These are phyloP conservation scores for Sarcophaga peregrina DNA, from an alignment of 1,140 invertebrate species.

Conservation along the genomic window DNA sequence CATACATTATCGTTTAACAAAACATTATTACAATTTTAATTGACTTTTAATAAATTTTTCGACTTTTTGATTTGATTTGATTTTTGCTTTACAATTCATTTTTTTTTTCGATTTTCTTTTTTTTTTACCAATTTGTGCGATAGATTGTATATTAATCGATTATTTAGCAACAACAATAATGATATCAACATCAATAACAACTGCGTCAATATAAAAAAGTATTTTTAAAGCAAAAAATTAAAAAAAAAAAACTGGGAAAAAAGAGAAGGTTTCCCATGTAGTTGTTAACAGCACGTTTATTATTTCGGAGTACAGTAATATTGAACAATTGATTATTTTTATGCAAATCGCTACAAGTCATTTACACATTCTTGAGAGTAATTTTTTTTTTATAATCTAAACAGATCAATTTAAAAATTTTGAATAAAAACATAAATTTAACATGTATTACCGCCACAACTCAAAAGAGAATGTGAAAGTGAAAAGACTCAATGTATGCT, in stretches of 20 bases:
- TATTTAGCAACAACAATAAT: background rate
- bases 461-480: too few species aligned
- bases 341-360: too few species aligned
- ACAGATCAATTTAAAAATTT: too few species aligned
- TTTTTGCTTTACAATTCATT: background rate
- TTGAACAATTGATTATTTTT: too few species aligned
- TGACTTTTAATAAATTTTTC: constrained; percentile 16
- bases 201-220: too few species aligned
- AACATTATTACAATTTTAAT: constrained; percentile 26
- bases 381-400: too few species aligned
- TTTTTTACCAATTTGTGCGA: background rate
- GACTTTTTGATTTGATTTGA: background rate
- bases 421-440: too few species aligned
- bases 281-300: background rate
- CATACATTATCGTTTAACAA: constrained; percentile 14
- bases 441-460: too few species aligned
- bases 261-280: constrained; percentile 2
- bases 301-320: background rate
- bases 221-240: too few species aligned
- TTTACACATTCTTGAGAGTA: too few species aligned
- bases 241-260: background rate
- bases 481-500: too few species aligned
- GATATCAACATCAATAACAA: too few species aligned
- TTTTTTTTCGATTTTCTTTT: background rate
- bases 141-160: background rate